Evolutionary conservation across 2,797 vertebrate genomes (phyloP), one percentile per base, ranked within the genome.

Genomic region (Siniperca scherzeri): DNA sequence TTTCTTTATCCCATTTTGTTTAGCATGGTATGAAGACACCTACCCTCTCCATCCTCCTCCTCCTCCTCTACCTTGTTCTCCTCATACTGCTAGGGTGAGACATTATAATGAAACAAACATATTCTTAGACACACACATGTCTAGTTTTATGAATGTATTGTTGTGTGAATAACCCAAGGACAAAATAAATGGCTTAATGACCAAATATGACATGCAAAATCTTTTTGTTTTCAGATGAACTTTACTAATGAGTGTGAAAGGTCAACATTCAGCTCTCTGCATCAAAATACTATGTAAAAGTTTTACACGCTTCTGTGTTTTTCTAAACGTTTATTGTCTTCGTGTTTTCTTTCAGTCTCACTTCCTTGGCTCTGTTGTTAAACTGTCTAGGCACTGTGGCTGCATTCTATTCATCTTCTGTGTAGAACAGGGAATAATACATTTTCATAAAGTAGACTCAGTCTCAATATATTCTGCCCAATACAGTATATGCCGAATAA

Each of bases 51-150:
- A 89, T 98, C 98, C 91, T 98, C 97, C 62, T 88, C 86, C 1
- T 83, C 81, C 19, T 97, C 97, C 1, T 97, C 97, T 95, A 96
- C 96, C 90, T 98, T 97, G 0, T 98, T 97, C 79, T 98, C 97
- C 94, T 98, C 97, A 17, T 97, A 97, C 94, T 97, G 74, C 74
- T 46, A 67, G 17, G 14, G 60, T 2, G 30, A 80, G 17, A 85
- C 55, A 36, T 86, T 78, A 42, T 36, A 53, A 97, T 98, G 87
- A 36, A 80, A 87, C 3, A 78, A 38, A 55, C 38, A 69, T 22
- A 52, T 40, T 56, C 27, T 75, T 61, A 61, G 9, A 74, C 30
- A 73, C 4, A 75, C 14, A 75, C 14, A 27, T 2, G 6, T 44
- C 36, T n/a, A n/a, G 5, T 52, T 55, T 60, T 25, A 75, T 64